Percentiles rank a stretch among this genome's conserved stretches.
phyloP scores from a whole-genome alignment of 2,888 invertebrate species.

The Euplagia quadripunctaria region DNA sequence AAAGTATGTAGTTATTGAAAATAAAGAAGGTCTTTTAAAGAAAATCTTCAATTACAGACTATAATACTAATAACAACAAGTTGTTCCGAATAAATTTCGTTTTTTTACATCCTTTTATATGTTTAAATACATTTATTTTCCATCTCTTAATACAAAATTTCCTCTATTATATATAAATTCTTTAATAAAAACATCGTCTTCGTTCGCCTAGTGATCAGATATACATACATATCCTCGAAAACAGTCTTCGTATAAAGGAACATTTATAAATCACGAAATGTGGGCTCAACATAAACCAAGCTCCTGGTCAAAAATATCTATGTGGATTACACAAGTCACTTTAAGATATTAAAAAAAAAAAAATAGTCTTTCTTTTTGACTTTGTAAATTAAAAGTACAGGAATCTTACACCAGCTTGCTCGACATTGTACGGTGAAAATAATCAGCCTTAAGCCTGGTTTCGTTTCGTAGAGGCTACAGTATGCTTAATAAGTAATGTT shows the following conservation, averaged over 20 bases:
- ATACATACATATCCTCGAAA: background rate
- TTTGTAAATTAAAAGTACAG: background rate
- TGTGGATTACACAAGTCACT: background rate
- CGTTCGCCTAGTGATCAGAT: background rate
- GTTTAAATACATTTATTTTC: background rate
- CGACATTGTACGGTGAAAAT: background rate
- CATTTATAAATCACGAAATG: background rate
- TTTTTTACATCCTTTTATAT: background rate
- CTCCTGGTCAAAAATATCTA: background rate
- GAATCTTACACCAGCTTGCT: background rate
- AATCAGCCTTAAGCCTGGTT: background rate
- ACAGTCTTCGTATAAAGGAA: background rate
- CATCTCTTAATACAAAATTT: background rate
- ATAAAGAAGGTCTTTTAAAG: background rate
- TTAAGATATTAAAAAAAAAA: background rate
- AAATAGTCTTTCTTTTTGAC: background rate
- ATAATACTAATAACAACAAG: background rate
- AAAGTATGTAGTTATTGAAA: background rate
- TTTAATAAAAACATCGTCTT: background rate
- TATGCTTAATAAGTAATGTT: background rate
- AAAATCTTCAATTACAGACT: background rate
- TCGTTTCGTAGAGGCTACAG: background rate
- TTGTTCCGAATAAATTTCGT: background rate
- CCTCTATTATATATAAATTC: background rate
- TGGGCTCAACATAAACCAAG: background rate